Evolutionary conservation across 2,797 vertebrate species (phyloP).

Genomic region (Gymnoscopelus microlampas): DNA sequence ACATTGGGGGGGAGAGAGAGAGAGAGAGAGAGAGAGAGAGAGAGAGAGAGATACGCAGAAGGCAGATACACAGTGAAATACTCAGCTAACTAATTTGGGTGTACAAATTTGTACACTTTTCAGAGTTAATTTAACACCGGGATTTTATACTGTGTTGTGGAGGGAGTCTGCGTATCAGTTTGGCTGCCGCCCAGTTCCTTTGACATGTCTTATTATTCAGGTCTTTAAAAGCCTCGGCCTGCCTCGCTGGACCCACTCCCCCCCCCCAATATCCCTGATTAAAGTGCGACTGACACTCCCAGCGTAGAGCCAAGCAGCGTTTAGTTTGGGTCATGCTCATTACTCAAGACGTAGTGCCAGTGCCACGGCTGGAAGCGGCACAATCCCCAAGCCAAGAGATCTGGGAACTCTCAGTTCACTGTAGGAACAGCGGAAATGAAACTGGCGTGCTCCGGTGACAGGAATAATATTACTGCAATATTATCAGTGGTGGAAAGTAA

Average conservation of each 20-base stretch:
- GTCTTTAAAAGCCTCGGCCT: slow-evolving; percentile 77
- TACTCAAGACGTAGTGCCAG: slow-evolving; percentile 70
- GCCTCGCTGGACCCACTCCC: slow-evolving; percentile 68
- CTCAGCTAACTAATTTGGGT: no score
- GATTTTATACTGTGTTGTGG: neutral
- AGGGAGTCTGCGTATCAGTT: slow-evolving; percentile 59
- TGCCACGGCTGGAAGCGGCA: slow-evolving; percentile 44
- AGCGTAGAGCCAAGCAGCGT: slow-evolving; percentile 74
- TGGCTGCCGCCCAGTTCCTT: slow-evolving; percentile 72
- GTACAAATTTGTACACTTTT: no score
- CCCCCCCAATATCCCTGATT: slow-evolving; percentile 81
- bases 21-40: slow-evolving; percentile 25
- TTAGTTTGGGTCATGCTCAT: slow-evolving; percentile 79
- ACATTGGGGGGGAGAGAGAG: neutral
- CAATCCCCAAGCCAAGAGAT: slow-evolving; percentile 47
- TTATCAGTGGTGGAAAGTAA: no score
- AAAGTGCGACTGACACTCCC: slow-evolving; percentile 73
- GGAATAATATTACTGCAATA: neutral
- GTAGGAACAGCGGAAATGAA: slow-evolving; percentile 51
- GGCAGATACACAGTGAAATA: slow-evolving; percentile 33
- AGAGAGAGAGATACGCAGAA: slow-evolving; percentile 38
- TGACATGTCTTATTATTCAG: slow-evolving; percentile 80
- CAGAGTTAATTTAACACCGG: no score
- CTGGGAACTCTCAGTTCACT: slow-evolving; percentile 64
- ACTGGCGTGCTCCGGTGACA: slow-evolving; percentile 64